Evolutionary conservation across 2,797 vertebrate species (phyloP), one percentile per base, ranked within the genome.

Genomic region (Cossypha polioptera): DNA sequence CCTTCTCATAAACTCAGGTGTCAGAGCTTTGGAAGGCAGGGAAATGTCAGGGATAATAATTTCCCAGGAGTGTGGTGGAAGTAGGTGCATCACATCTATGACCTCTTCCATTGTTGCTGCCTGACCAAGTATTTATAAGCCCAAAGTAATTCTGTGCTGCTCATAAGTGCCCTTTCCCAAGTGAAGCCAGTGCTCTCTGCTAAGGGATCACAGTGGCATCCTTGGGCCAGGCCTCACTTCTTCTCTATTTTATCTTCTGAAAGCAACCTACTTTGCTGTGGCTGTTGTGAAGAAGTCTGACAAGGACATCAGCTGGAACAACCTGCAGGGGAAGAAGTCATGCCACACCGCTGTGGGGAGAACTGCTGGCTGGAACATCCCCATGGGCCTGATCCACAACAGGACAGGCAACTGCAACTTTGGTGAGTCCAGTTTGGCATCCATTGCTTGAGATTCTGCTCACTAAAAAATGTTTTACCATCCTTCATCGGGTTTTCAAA

Each of bases 331-430:
- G 12, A 98, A 89, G 94, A 99, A 85, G 94, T 99, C 99, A 0
- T 99, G 99, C 95, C 99, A 99, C 96, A 99, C 99, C 0, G 99
- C 97, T 0, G 13, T 99, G 0, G 98, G 96, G 66, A 98, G 98
- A 77, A 99, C 98, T 0, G 99, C 99, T 18, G 99, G 99, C 90
- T 99, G 99, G 99, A 99, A 99, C 95, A 88, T 99, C 38, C 99
- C 99, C 66, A 98, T 99, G 97, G 98, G 98, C 28, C 92, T 93
- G 35, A 97, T 99, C 72, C 93, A 98, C 94, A 92, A 93, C 13
- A 13, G 11, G 7, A 98, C 87, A 0, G 13, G 71, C 0, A 95
- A 95, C 94, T 99, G 99, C 94, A 92, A 98, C 78, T 98, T 99
- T 0, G 93, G 99, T 99, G 89, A 98, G 98, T 62, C 5, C 26